These are phyloP conservation scores for Acanthaster planci DNA, from an alignment of 35 echinoderm and acorn worm genomes.

Conservation along the genomic window DNA sequence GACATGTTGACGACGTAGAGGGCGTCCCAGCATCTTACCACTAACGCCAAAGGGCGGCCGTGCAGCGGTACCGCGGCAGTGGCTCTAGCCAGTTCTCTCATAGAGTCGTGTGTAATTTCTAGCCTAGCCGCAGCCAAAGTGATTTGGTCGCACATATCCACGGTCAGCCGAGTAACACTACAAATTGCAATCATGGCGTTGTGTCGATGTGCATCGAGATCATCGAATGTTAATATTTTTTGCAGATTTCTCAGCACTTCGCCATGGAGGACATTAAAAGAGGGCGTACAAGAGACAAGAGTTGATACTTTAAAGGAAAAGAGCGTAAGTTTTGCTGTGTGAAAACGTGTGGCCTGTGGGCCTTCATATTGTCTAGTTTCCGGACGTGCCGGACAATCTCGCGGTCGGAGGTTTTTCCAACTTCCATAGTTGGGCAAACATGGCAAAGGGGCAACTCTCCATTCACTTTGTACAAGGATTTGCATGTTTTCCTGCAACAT, in stretches of 20 bases:
- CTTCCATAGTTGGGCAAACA: neutral
- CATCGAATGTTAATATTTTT: neutral
- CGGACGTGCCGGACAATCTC: neutral
- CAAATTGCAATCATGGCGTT: neutral
- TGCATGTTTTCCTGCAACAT: too few species aligned
- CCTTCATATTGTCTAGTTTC: neutral
- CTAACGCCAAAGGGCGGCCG: too few species aligned
- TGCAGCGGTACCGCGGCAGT: too few species aligned
- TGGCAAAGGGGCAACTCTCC: neutral
- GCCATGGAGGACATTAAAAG: neutral
- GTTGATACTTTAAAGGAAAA: conserved; percentile 3
- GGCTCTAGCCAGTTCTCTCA: too few species aligned
- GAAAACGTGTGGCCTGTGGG: neutral
- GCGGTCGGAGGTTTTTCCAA: neutral
- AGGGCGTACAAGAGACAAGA: neutral
- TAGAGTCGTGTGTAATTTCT: too few species aligned
- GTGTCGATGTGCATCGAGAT: neutral
- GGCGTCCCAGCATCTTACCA: too few species aligned
- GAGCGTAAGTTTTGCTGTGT: neutral
- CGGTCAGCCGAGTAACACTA: neutral
- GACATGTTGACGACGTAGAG: too few species aligned
- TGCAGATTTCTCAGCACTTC: neutral
- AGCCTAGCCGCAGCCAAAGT: too few species aligned
- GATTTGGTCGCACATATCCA: neutral
- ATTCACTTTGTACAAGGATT: too few species aligned